Percentiles rank a stretch among this genome's conserved stretches.
Evolutionary conservation across 2,113 vertebrate genomes (phyloP).

Genomic region (Todiramphus saurophagus): DNA sequence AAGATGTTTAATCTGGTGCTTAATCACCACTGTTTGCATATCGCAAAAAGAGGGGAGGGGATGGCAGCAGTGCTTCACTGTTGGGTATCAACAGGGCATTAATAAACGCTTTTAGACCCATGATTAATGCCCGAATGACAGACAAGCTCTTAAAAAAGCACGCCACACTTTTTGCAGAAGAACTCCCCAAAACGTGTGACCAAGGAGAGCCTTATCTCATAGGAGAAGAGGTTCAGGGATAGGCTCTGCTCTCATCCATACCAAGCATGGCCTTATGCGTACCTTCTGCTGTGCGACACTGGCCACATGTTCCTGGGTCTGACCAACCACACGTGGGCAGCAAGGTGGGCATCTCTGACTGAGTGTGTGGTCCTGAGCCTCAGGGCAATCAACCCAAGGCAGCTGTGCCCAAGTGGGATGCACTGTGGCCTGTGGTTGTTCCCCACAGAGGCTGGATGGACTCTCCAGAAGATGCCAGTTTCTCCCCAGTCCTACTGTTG

Average conservation of each 20-base stretch:
- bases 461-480: neutral
- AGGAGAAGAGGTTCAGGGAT: neutral
- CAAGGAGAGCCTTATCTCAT: neutral
- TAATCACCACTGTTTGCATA: slow-evolving; percentile 91
- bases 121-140: slow-evolving; percentile 51
- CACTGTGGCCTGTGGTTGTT: rapidly evolving
- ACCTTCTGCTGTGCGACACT: neutral
- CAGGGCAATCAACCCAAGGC: rapidly evolving
- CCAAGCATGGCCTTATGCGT: rapidly evolving
- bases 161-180: neutral
- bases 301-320: rapidly evolving
- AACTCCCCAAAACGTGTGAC: neutral
- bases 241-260: neutral
- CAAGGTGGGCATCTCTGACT: neutral
- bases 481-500: neutral
- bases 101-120: slow-evolving; percentile 72
- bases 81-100: slow-evolving; percentile 74
- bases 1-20: slow-evolving; percentile 90
- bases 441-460: neutral
- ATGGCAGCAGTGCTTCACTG: slow-evolving; percentile 65
- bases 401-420: neutral
- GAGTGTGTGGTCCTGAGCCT: neutral
- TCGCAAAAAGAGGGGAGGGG: slow-evolving; percentile 47
- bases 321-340: rapidly evolving
- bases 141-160: neutral